phyloP scores from a whole-genome alignment of 2,113 vertebrate genomes.

The Chaetodon auriga region DNA sequence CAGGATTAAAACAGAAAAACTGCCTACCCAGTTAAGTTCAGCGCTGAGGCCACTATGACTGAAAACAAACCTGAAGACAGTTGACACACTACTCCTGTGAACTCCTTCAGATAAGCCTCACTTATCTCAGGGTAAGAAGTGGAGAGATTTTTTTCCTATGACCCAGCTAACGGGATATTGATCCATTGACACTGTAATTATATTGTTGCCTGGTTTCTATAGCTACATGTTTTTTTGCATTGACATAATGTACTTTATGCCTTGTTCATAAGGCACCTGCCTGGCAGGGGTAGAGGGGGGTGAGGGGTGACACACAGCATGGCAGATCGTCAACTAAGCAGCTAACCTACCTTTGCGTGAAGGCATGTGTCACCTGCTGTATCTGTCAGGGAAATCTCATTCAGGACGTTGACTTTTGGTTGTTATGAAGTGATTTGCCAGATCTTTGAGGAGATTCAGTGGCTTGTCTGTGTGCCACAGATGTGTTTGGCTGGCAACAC shows the following conservation, averaged over 20 bases:
- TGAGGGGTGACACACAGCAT: constrained; percentile 33
- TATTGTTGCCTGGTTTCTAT: background rate
- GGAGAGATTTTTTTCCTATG: background rate
- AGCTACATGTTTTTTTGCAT: background rate
- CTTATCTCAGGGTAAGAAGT: background rate
- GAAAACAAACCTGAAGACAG: constrained; percentile 19
- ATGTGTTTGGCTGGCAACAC: background rate
- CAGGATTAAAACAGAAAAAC: background rate
- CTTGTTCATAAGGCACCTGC: constrained; percentile 31
- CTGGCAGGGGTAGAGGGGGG: background rate
- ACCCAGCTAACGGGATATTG: constrained; percentile 17
- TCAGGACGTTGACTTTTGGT: constrained; percentile 32
- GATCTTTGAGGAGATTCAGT: background rate
- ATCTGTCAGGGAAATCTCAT: constrained; percentile 25
- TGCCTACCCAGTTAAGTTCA: background rate
- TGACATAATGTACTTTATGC: constrained; percentile 2
- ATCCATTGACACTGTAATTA: background rate
- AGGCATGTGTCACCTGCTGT: constrained; percentile 1
- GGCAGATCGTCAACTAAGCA: constrained; percentile 22
- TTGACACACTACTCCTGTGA: background rate
- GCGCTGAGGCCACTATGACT: background rate
- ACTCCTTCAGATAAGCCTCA: background rate
- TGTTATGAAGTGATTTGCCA: constrained; percentile 23
- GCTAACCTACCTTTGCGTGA: constrained; percentile 27
- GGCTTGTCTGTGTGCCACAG: background rate